Percentiles rank a stretch among this genome's conserved stretches.
phyloP scores from a whole-genome alignment of 2,888 invertebrate species.

The Geophilus truncorum region DNA sequence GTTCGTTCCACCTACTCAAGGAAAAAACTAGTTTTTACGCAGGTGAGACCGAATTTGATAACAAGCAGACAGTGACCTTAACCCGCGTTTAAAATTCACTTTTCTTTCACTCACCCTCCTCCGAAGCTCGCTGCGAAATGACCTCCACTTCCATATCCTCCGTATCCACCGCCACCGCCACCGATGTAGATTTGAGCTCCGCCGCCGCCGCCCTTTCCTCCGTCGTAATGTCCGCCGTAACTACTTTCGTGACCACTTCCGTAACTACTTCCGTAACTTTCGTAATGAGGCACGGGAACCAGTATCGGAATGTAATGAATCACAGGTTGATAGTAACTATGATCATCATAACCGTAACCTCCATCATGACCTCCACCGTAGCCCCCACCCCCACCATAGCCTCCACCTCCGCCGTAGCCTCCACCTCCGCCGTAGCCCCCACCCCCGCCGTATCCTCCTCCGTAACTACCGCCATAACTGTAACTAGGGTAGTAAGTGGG shows the following conservation, averaged over 20 bases:
- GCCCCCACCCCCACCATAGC: neutral
- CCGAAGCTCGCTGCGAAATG: neutral
- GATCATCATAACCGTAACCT: neutral
- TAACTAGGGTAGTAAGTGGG: neutral
- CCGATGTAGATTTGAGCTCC: neutral
- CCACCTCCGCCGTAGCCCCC: neutral
- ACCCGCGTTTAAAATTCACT: neutral
- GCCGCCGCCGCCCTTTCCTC: too few species aligned
- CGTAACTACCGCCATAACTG: neutral
- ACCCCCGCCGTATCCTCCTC: neutral
- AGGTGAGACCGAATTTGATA: neutral
- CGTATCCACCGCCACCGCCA: conserved; percentile 4
- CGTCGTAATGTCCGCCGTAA: neutral
- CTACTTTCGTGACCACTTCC: neutral
- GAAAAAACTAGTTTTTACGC: neutral
- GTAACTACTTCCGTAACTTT: neutral
- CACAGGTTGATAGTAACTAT: neutral
- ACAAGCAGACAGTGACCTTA: neutral
- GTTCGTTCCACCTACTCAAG: neutral
- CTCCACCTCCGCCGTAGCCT: neutral
- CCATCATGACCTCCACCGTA: neutral
- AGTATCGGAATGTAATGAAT: neutral
- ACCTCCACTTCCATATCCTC: neutral
- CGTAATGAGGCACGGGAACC: neutral
- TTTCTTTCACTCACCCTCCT: neutral